phyloP scores from a whole-genome alignment of 2,113 vertebrate genomes.

The Prionailurus viverrinus region DNA sequence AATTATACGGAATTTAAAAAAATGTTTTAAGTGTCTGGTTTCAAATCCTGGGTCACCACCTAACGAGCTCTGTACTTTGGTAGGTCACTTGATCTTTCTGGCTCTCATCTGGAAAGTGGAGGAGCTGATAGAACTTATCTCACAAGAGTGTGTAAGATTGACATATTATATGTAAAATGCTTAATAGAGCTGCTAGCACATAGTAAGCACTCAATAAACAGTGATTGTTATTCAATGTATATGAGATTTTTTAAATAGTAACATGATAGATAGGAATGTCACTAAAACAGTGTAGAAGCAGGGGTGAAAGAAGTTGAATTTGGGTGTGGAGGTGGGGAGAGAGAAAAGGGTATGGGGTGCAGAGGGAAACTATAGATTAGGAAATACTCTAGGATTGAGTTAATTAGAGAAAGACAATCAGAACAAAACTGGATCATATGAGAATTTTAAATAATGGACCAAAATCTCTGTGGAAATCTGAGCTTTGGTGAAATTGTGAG shows the following conservation, averaged over 20 bases:
- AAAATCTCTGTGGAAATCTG: neutral
- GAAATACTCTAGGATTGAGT: neutral
- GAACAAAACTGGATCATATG: neutral
- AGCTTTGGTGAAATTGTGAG: neutral
- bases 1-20: neutral
- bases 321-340: neutral
- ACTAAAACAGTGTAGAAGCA: neutral
- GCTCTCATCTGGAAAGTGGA: neutral
- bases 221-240: neutral
- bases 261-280: neutral
- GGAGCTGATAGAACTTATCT: slow-evolving; percentile 13
- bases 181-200: neutral
- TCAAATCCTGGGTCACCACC: neutral
- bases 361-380: neutral
- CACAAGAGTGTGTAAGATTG: neutral
- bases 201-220: neutral
- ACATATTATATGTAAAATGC: neutral
- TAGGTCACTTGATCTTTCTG: slow-evolving; percentile 20
- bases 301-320: neutral
- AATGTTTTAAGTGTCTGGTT: neutral
- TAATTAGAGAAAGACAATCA: neutral
- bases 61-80: neutral
- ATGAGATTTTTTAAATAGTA: neutral
- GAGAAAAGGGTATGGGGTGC: neutral
- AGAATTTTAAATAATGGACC: neutral